Conservation (phyloP, 2,797 vertebrate species). For the Triplophysa bombifrons region DNA sequence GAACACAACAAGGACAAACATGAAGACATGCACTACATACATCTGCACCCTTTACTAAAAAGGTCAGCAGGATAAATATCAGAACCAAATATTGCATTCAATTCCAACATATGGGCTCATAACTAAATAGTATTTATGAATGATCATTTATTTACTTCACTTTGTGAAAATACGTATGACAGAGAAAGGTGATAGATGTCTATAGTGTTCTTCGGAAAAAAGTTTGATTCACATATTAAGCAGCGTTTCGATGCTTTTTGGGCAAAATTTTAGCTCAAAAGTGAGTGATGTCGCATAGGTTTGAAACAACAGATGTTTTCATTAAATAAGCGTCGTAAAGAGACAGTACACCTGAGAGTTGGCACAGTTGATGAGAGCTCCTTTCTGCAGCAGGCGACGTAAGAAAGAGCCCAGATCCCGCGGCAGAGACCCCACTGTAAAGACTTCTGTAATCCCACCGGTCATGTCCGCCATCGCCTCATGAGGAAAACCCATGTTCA, state of each 20-base stretch:
- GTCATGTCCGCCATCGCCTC: constrained; percentile 85
- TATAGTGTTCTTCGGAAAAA: no score
- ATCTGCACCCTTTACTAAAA: no score
- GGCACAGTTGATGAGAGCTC: constrained; percentile 79
- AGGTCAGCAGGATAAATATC: not conserved
- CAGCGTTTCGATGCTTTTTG: no score
- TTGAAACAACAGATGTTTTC: no score
- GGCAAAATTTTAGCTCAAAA: no score
- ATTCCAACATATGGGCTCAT: not conserved
- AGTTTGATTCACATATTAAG: no score
- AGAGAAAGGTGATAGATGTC: no score
- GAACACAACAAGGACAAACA: no score
- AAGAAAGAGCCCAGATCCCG: constrained; percentile 63
- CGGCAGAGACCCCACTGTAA: constrained; percentile 57
- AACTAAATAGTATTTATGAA: not conserved
- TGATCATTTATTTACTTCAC: not conserved
- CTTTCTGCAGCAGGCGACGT: constrained; percentile 66
- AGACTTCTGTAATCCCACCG: constrained; percentile 74
- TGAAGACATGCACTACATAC: no score
- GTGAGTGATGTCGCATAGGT: no score
- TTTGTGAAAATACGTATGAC: not conserved
- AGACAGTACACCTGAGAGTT: constrained; percentile 66
- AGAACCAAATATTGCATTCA: no score
- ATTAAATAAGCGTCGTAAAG: not conserved
- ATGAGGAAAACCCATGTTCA: constrained; percentile 80